Conservation (phyloP, 2,113 vertebrate species). For the Oncorhynchus masou region DNA sequence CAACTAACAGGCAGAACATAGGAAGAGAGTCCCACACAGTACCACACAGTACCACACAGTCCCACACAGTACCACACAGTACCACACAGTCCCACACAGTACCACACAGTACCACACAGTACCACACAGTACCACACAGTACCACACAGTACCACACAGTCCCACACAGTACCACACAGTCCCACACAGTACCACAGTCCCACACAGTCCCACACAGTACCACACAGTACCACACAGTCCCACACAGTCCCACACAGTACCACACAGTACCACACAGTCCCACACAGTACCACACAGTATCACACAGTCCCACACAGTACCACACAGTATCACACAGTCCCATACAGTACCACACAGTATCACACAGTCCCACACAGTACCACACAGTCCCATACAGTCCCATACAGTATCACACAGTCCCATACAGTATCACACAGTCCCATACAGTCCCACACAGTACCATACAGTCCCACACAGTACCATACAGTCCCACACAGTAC, state of each 20-base stretch:
- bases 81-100: too few relatives aligned
- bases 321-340: too few relatives aligned
- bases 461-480: rapidly evolving
- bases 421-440: rapidly evolving
- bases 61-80: rapidly evolving
- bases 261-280: rapidly evolving
- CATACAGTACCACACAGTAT: too few relatives aligned
- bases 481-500: rapidly evolving
- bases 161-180: rapidly evolving
- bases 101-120: rapidly evolving
- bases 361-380: too few relatives aligned
- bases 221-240: rapidly evolving
- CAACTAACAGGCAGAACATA: slow-evolving; percentile 3
- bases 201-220: too few relatives aligned
- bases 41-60: rapidly evolving
- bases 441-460: rapidly evolving
- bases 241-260: too few relatives aligned
- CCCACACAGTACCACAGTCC: too few relatives aligned
- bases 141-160: rapidly evolving
- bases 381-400: rapidly evolving
- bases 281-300: rapidly evolving
- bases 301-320: too few relatives aligned
- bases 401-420: too few relatives aligned
- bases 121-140: rapidly evolving
- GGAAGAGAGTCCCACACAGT: neutral